These are phyloP conservation scores for Uloborus diversus DNA, from an alignment of 1,140 invertebrate genomes.

Conservation along the genomic window DNA sequence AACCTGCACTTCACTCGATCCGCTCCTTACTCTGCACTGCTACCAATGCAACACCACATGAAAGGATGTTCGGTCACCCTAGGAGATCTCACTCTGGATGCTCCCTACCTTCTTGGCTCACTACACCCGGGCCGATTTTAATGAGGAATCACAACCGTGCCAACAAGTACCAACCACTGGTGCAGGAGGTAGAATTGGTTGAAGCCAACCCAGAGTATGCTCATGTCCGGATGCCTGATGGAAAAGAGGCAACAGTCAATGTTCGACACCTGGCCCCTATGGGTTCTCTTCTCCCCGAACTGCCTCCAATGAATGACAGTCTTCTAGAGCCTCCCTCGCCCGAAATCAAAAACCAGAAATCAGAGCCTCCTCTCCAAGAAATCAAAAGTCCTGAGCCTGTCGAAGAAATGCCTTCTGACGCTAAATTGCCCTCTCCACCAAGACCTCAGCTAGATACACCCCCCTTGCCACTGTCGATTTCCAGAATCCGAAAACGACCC, in stretches of 20 bases:
- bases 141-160: neutral
- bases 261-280: no score
- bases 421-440: no score
- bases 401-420: no score
- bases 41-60: conserved; percentile 45
- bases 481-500: neutral
- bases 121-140: neutral
- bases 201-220: no score
- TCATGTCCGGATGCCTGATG: no score
- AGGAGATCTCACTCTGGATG: neutral
- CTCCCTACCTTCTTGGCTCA: conserved; percentile 8
- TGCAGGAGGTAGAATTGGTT: no score
- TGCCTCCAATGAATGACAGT: neutral
- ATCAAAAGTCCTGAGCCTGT: no score
- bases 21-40: conserved; percentile 52
- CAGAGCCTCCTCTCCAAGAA: no score
- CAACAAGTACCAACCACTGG: neutral
- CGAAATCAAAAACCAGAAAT: neutral
- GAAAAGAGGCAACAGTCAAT: no score
- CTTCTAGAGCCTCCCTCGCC: neutral
- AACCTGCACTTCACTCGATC: conserved; percentile 22
- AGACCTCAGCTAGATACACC: no score
- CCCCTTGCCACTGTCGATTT: no score
- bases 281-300: no score
- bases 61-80: conserved; percentile 16